phyloP scores from a whole-genome alignment of 2,113 vertebrate genomes.

The Takifugu bimaculatus region DNA sequence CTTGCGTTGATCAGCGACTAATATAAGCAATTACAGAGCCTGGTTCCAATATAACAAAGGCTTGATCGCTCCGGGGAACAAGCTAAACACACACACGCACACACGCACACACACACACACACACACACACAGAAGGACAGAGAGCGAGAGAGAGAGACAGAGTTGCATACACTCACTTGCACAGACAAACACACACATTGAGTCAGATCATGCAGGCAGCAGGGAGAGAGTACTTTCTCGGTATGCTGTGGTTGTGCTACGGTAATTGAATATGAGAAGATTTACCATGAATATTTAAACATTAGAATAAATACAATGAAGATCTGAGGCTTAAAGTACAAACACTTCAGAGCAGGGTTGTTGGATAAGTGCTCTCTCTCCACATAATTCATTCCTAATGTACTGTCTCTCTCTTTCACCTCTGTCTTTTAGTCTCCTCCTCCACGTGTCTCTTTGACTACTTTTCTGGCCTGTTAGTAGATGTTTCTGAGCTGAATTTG shows the following conservation, averaged over 20 bases:
- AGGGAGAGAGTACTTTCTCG: conserved; percentile 63
- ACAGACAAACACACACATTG: conserved; percentile 16
- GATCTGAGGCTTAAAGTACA: conserved; percentile 71
- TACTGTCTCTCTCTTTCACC: conserved; percentile 44
- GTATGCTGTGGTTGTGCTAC: conserved; percentile 71
- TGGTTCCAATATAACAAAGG: conserved; percentile 84
- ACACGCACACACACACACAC: not conserved
- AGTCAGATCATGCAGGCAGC: conserved; percentile 61
- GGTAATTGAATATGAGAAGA: conserved; percentile 86
- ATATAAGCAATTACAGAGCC: conserved; percentile 88
- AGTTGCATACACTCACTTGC: conserved; percentile 15
- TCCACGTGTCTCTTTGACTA: conserved; percentile 21
- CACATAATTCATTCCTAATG: conserved; percentile 71
- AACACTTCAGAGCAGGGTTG: conserved; percentile 68
- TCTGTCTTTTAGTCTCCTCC: conserved; percentile 24
- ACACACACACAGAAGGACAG: conserved; percentile 9
- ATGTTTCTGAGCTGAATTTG: conserved; percentile 17
- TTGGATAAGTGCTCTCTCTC: conserved; percentile 70
- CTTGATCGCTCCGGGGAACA: conserved; percentile 76
- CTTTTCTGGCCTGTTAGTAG: conserved; percentile 29
- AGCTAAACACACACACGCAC: conserved; percentile 62
- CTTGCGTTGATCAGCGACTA: conserved; percentile 81
- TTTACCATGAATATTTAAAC: conserved; percentile 87
- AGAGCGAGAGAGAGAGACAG: conserved; percentile 1
- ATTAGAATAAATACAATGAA: conserved; percentile 84